phyloP scores from a whole-genome alignment of 2,797 vertebrate genomes.

The Falco columbarius region DNA sequence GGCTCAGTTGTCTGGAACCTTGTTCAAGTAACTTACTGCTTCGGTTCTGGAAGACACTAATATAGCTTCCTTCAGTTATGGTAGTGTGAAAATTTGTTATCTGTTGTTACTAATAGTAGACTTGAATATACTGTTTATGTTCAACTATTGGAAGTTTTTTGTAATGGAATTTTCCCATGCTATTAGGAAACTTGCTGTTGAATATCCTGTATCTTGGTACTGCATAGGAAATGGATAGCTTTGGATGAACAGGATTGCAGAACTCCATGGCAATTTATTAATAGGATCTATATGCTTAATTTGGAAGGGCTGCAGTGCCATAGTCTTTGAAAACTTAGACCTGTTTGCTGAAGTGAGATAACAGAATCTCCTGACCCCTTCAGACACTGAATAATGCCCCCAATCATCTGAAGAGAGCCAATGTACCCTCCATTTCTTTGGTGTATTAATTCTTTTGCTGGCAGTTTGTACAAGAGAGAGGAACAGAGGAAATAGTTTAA shows the following conservation, averaged over 20 bases:
- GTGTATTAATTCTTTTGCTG: not conserved
- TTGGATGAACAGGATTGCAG: not conserved
- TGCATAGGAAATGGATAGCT: not conserved
- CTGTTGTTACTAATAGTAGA: not conserved
- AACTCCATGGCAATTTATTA: not conserved
- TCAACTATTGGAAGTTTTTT: not conserved
- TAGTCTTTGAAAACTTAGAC: not conserved
- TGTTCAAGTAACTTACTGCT: not conserved
- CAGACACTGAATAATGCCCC: not conserved
- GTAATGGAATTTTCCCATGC: not conserved
- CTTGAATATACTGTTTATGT: not conserved
- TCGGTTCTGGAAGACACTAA: not conserved
- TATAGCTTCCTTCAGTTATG: not conserved
- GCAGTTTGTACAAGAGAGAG: not conserved
- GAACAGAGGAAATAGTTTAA: not conserved
- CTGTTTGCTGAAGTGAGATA: not conserved
- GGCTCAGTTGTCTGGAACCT: not conserved
- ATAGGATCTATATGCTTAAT: not conserved
- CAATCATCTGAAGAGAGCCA: not conserved
- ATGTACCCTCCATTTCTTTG: not conserved
- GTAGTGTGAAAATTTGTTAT: not conserved
- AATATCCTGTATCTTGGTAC: not conserved
- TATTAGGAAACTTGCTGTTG: not conserved
- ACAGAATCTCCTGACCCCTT: not conserved
- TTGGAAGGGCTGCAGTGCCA: not conserved